A percentile compares a stretch with the other conserved stretches of the same genome.
Conservation (phyloP, 2,113 vertebrate genomes). For the Dolichallabes microphthalmus region DNA sequence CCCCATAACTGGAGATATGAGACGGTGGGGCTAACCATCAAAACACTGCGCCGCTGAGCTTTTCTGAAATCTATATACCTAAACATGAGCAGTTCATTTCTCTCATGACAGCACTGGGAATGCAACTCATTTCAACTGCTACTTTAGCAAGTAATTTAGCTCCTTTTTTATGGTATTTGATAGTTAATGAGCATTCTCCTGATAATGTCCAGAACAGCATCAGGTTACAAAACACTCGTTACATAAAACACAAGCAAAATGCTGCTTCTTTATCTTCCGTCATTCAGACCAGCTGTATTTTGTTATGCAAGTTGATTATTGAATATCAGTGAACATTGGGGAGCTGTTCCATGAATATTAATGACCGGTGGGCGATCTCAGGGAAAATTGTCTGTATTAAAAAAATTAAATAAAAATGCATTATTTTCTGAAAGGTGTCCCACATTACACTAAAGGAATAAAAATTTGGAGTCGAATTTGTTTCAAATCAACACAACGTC, state of each 20-base stretch:
- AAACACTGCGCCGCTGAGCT: no score
- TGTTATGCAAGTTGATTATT: background rate
- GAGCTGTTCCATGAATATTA: constrained; percentile 1
- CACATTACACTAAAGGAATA: background rate
- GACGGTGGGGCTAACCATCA: no score
- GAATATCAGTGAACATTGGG: background rate
- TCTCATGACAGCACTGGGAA: background rate
- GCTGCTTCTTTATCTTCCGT: background rate
- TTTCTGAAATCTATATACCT: background rate
- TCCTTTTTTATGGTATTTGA: background rate
- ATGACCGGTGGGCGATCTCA: background rate
- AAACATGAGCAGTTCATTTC: background rate
- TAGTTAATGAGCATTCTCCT: background rate
- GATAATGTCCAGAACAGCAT: background rate
- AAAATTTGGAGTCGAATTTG: no score
- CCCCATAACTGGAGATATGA: no score
- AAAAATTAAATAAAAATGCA: background rate
- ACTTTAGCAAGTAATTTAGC: background rate
- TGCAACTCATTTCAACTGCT: background rate
- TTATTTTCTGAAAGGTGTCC: background rate
- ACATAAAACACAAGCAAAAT: background rate
- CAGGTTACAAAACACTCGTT: background rate
- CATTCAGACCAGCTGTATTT: constrained; percentile 11
- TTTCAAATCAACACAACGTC: background rate
- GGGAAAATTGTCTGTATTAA: background rate